Evolutionary conservation across 2,888 invertebrate genomes (phyloP).

Genomic region (Apotomis betuletana): DNA sequence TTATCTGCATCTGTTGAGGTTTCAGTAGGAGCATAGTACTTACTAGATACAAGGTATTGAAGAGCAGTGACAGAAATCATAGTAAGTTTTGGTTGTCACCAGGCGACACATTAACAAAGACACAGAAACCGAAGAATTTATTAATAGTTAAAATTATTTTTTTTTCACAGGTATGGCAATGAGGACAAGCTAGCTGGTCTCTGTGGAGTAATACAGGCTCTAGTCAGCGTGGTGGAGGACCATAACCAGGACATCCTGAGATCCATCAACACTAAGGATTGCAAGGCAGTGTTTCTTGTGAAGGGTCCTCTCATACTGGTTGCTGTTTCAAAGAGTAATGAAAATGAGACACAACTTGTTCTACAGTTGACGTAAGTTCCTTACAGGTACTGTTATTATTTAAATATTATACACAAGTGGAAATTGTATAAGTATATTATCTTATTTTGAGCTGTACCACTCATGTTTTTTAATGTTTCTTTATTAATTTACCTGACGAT

Average conservation of each 20-base stretch:
- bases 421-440: too few relatives aligned
- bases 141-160: background rate
- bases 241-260: slow-evolving; percentile 92
- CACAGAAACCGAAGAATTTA: too few relatives aligned
- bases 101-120: too few relatives aligned
- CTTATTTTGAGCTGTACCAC: too few relatives aligned
- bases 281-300: slow-evolving; percentile 95
- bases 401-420: too few relatives aligned
- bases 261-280: slow-evolving; percentile 92
- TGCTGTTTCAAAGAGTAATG: slow-evolving; percentile 91
- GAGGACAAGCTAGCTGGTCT: slow-evolving; percentile 97
- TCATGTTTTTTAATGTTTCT: too few relatives aligned
- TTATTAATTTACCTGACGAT: too few relatives aligned
- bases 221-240: slow-evolving; percentile 94
- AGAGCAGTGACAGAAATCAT: too few relatives aligned
- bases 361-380: slow-evolving; percentile 91
- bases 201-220: slow-evolving; percentile 97
- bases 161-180: slow-evolving; percentile 88
- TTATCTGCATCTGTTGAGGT: too few relatives aligned
- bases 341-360: slow-evolving; percentile 92
- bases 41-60: too few relatives aligned
- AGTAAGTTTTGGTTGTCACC: too few relatives aligned
- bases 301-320: slow-evolving; percentile 96
- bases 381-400: slow-evolving; percentile 15
- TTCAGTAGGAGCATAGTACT: too few relatives aligned